Base-by-base conservation (phyloP, 2,797 vertebrate genomes). In the Neopelma chrysocephalum region DNA sequence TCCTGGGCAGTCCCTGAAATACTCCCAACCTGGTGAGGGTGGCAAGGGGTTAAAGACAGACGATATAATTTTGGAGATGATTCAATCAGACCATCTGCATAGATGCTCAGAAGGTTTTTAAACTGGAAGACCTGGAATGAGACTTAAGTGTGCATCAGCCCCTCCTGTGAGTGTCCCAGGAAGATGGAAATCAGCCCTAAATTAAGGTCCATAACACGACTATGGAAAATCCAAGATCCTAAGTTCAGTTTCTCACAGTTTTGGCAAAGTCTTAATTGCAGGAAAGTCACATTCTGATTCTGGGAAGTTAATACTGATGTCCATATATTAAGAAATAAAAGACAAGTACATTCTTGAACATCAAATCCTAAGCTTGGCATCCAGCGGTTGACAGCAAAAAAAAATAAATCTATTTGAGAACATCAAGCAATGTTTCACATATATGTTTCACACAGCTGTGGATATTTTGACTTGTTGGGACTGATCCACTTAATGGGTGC, bases 401-500 rank as follows among this genome's bases (percentile, higher is more conserved):
- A 31, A 60, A 32, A 50, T 40, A 54, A 26, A 20, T 56, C 3
- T 31, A 4, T 42, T 40, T 80, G 21, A 85, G 51, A 73, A 54
- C 2, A 21, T 27, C 4, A 54, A 64, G 17, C 3, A 73, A 31
- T 71, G 53, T 77, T 84, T 88, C 12, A 27, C 4, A n/a, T 31
- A 26, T 11, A 54, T 6, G 4, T 6, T 69, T 42, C 10, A 50
- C 8, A 10, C 8, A 68, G 7, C 11, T 57, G 12, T 68, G 21
- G 11, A 18, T 3, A 0, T 64, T 85, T 50, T 47, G 29, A 40
- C 47, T 31, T 71, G 4, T 47, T 71, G 9, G 11, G 22, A 8
- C 26, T 78, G 32, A 69, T 77, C 12, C 7, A 65, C 31, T 32
- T 85, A 50, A 53, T 50, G 23, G 1, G 0, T 14, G 1, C 0